Evolutionary conservation across 2,113 vertebrate species (phyloP).

Genomic region (Rhineura floridana): DNA sequence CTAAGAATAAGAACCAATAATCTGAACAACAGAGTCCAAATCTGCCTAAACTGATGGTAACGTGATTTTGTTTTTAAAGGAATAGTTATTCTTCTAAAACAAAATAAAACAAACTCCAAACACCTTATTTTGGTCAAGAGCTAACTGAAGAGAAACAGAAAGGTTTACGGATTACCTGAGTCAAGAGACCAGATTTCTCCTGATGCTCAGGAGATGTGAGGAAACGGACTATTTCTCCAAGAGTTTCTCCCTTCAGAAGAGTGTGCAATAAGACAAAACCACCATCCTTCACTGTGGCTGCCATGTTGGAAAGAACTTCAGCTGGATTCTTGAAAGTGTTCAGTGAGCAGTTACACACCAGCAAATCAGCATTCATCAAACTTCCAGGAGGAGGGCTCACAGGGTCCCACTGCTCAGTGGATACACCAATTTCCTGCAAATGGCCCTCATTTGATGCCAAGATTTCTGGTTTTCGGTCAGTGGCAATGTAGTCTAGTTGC

Average conservation of each 20-base stretch:
- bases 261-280: constrained; percentile 92
- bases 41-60: no score
- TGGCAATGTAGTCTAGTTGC: constrained; percentile 86
- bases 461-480: constrained; percentile 71
- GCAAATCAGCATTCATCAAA: constrained; percentile 78
- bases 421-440: constrained; percentile 74
- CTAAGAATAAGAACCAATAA: not conserved
- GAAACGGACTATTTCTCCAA: constrained; percentile 86
- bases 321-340: constrained; percentile 56
- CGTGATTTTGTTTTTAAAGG: not conserved
- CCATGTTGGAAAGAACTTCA: constrained; percentile 81
- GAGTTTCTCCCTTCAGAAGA: constrained; percentile 82
- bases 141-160: not conserved
- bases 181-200: constrained; percentile 74
- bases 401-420: constrained; percentile 85
- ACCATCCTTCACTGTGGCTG: constrained; percentile 80
- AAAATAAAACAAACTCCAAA: not conserved
- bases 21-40: not conserved
- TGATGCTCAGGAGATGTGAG: constrained; percentile 75
- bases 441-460: constrained; percentile 69
- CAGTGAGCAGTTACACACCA: constrained; percentile 83
- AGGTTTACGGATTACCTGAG: constrained; percentile 78
- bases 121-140: not conserved
- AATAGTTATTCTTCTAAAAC: not conserved
- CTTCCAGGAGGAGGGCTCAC: constrained; percentile 68